Conservation (phyloP, 2,797 vertebrate species). For the Microctenopoma lineatum region DNA sequence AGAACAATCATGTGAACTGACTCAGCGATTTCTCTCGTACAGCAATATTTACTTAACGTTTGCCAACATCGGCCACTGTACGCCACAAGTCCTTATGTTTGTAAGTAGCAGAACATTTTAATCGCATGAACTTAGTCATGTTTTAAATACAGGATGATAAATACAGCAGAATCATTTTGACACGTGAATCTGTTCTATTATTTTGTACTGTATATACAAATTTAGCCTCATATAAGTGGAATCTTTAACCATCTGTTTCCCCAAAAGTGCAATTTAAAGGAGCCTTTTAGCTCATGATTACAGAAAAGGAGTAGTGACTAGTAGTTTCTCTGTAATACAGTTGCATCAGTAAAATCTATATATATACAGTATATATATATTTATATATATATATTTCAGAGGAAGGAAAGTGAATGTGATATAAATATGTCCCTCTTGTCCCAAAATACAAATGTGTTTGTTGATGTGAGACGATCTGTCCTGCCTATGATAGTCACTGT, state of each 20-base stretch:
- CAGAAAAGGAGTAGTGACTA: conserved; percentile 80
- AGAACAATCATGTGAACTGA: background rate
- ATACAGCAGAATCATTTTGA: conserved; percentile 20
- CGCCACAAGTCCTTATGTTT: conserved; percentile 1
- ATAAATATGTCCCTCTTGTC: conserved; percentile 67
- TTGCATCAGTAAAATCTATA: conserved; percentile 75
- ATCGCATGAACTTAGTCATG: conserved; percentile 24
- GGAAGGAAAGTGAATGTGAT: conserved; percentile 75
- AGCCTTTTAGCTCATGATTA: conserved; percentile 88
- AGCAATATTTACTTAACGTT: background rate
- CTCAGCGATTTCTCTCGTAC: background rate
- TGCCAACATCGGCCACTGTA: background rate
- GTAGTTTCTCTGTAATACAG: conserved; percentile 79
- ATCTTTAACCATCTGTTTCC: conserved; percentile 48
- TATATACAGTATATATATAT: conserved; percentile 39
- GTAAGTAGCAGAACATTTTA: background rate
- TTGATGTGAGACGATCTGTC: conserved; percentile 66
- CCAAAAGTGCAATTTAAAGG: conserved; percentile 76
- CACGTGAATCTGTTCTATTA: conserved; percentile 9
- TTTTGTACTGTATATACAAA: conserved; percentile 10
- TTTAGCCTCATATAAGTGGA: conserved; percentile 18
- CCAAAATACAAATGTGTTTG: conserved; percentile 72
- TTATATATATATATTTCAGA: conserved; percentile 58
- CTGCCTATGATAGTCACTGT: conserved; percentile 61
- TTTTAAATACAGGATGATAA: conserved; percentile 26